A percentile compares a stretch with the other conserved stretches of the same genome.
These are phyloP conservation scores for Scaptodrosophila lebanonensis DNA, from an alignment of 1,140 invertebrate genomes.

Conservation along the genomic window DNA sequence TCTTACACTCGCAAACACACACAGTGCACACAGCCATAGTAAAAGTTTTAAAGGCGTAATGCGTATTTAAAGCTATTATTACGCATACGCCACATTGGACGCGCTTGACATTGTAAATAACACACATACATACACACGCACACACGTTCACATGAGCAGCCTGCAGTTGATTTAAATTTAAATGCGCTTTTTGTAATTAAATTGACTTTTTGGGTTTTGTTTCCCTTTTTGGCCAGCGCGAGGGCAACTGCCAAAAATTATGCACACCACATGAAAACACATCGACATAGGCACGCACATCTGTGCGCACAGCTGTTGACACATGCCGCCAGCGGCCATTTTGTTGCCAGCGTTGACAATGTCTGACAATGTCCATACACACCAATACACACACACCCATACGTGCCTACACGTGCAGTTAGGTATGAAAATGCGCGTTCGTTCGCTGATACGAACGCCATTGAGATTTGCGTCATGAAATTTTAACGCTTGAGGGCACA, in stretches of 20 bases:
- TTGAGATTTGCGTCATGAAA: constrained; percentile 59
- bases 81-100: background rate
- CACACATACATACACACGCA: constrained; percentile 9
- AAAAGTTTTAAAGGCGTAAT: constrained; percentile 36
- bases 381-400: background rate
- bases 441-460: constrained; percentile 40
- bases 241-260: constrained; percentile 47
- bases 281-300: too few species aligned
- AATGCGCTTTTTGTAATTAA: constrained; percentile 57
- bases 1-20: constrained; percentile 4
- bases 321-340: constrained; percentile 52
- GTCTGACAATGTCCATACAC: constrained; percentile 17
- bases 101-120: constrained; percentile 31
- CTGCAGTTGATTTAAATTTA: constrained; percentile 57
- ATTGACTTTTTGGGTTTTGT: constrained; percentile 53
- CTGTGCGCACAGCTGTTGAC: constrained; percentile 58
- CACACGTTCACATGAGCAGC: background rate
- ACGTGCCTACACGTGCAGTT: background rate
- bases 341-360: constrained; percentile 48
- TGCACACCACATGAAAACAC: constrained; percentile 36
- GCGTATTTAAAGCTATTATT: constrained; percentile 40
- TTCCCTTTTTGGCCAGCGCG: constrained; percentile 12
- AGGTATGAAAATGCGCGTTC: too few species aligned
- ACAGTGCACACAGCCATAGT: background rate
- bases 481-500: constrained; percentile 58